Base-by-base conservation (phyloP, 2,113 vertebrate species). In the Uria aalge region DNA sequence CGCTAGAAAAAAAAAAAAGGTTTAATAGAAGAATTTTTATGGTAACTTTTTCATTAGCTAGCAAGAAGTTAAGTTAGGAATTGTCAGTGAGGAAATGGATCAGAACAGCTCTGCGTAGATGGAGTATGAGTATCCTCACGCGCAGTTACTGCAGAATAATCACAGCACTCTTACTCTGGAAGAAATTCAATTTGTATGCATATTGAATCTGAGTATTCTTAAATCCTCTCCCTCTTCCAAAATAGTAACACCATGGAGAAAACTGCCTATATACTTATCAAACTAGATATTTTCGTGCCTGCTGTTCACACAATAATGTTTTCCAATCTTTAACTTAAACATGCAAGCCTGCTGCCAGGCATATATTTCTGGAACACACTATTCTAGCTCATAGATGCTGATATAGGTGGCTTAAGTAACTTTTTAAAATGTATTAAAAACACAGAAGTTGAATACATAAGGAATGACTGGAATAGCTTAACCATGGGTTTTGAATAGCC, bases 271-370 rank as follows among this genome's bases (percentile, higher is more conserved):
- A 27, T 34, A 47, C 52, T 75, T 92, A 85, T 16, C 69, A 82
- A 84, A 95, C 32, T 45, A 21, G 22, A 0, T 88, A 73, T 94
- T 90, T 96, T 50, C 7, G 0, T 81, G 86, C 79, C 72, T 94
- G 68, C 95, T 96, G 91, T 80, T 96, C 72, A 47, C 50, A 38
- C 75, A 57, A 45, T 11, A 79, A 74, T 71, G 41, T 89, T 97
- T 93, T 90, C 79, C 74, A 40, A 12, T 72, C 75, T 78, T 84
- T 80, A 80, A 56, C 17, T 89, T 60, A 88, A 96, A 96, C 79
- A 91, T 1, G 2, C 53, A 66, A 73, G 53, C 21, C 74, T 62
- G 63, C 64, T 92, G 93, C 83, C 86, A 94, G 80, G 91, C 63
- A 21, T 76, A 2, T 40, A 66, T 71, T 89, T 89, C 55, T 86